phyloP scores from a whole-genome alignment of 1,140 invertebrate species.

The Leptinotarsa undecemlineata region DNA sequence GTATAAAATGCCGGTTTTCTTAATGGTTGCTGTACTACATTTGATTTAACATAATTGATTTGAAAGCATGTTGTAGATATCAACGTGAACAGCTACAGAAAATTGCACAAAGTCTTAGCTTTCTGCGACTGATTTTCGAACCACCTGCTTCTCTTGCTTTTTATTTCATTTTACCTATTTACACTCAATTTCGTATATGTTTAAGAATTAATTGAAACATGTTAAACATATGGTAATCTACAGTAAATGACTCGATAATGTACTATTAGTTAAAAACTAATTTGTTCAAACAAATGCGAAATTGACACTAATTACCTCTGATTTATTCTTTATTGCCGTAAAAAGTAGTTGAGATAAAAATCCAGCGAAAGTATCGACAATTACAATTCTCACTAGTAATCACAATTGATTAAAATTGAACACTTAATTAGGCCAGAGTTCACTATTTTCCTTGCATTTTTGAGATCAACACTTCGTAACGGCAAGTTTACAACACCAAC shows the following conservation, averaged over 20 bases:
- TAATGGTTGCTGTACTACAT: too few species aligned
- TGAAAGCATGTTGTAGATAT: too few species aligned
- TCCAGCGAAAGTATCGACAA: not conserved
- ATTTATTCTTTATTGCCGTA: not conserved
- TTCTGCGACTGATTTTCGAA: too few species aligned
- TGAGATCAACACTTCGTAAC: not conserved
- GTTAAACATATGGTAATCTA: not conserved
- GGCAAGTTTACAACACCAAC: not conserved
- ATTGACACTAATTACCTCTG: not conserved
- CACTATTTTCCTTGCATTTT: constrained; percentile 1
- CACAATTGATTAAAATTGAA: not conserved
- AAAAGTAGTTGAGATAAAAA: not conserved
- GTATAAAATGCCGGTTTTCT: too few species aligned
- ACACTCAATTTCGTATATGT: too few species aligned
- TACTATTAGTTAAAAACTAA: not conserved
- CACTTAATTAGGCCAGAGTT: not conserved
- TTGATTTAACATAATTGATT: too few species aligned
- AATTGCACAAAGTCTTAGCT: too few species aligned
- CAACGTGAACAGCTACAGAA: too few species aligned
- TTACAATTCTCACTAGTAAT: not conserved
- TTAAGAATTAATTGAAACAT: not conserved
- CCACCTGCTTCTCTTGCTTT: too few species aligned
- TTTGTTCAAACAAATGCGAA: constrained; percentile 6
- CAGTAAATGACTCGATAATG: not conserved
- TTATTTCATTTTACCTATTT: too few species aligned